Percentiles rank a stretch among this genome's conserved stretches.
phyloP scores from a whole-genome alignment of 2,888 invertebrate genomes.

The Orthosia incerta region DNA sequence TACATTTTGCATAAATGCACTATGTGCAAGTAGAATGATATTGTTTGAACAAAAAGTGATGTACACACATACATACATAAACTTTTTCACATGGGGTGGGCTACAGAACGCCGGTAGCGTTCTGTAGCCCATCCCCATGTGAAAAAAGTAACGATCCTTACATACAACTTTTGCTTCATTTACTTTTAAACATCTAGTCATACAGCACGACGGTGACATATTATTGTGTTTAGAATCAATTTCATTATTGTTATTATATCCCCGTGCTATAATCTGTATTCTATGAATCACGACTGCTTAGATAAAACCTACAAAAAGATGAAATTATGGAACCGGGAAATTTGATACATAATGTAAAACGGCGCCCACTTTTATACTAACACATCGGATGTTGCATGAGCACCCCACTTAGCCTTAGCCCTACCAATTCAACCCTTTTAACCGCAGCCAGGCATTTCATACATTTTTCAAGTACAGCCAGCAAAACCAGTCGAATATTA shows the following conservation, averaged over 20 bases:
- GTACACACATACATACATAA: no score
- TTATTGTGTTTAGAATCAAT: background rate
- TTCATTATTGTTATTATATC: background rate
- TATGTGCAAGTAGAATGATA: background rate
- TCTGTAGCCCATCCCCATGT: no score
- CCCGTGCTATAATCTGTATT: background rate
- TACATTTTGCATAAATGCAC: background rate
- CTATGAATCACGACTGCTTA: background rate
- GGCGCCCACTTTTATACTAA: constrained; percentile 4
- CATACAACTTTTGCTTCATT: no score
- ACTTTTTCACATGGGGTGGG: no score
- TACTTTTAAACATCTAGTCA: no score
- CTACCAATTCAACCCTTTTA: constrained; percentile 48
- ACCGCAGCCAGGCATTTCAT: constrained; percentile 28
- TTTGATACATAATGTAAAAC: constrained; percentile 1
- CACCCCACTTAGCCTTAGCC: constrained; percentile 42
- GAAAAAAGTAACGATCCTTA: no score
- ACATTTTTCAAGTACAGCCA: constrained; percentile 38
- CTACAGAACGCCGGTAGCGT: no score
- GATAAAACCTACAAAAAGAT: background rate
- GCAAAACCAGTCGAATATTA: constrained; percentile 24
- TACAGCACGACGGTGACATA: no score
- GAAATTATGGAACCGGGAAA: background rate
- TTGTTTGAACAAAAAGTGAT: no score
- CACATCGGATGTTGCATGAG: constrained; percentile 40